phyloP scores from a whole-genome alignment of 2,113 vertebrate species.

The Podocnemis expansa region DNA sequence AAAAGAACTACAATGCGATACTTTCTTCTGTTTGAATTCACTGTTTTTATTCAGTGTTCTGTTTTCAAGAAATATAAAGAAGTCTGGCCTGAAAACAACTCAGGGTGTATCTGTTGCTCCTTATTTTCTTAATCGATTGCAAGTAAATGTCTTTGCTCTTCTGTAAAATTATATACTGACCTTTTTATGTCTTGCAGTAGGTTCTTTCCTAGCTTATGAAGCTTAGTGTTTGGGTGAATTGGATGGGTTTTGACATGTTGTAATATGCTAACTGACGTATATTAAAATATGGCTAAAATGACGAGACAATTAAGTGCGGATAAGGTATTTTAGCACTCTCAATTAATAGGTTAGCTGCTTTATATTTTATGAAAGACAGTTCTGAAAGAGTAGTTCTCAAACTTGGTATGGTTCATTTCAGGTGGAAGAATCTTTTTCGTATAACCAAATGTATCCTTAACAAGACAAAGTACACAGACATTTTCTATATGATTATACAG shows the following conservation, averaged over 20 bases:
- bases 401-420: not conserved
- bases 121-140: not conserved
- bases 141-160: not conserved
- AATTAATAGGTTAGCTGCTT: not conserved
- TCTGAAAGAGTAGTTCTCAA: not conserved
- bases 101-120: not conserved
- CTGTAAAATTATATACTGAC: conserved; percentile 38
- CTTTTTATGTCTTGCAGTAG: conserved; percentile 63
- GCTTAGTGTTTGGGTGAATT: conserved; percentile 55
- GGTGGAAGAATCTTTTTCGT: not conserved
- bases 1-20: not conserved
- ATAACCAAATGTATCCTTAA: rapidly evolving
- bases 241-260: conserved; percentile 55
- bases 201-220: conserved; percentile 52
- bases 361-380: not conserved
- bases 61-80: conserved; percentile 22
- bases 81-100: not conserved
- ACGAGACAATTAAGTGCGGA: conserved; percentile 41
- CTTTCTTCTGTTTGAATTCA: not conserved
- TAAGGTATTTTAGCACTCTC: conserved; percentile 37
- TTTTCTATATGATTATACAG: not conserved
- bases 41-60: conserved; percentile 15
- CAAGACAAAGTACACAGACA: not conserved
- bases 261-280: conserved; percentile 30
- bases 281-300: conserved; percentile 28